phyloP scores from a whole-genome alignment of 2,888 invertebrate species.

The Drosophila meridionalis region DNA sequence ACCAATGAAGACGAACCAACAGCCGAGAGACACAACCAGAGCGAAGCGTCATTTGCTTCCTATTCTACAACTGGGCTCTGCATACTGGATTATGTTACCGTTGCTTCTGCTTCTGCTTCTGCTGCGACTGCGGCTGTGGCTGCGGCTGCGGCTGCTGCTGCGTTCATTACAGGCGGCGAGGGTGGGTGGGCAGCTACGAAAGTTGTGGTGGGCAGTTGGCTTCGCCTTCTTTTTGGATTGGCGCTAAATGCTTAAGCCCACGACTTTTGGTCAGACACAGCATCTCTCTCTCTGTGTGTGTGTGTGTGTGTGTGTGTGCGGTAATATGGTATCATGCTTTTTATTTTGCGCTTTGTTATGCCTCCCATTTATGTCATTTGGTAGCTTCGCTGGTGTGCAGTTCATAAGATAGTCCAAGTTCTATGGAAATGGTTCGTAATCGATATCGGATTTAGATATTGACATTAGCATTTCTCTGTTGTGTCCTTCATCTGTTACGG shows the following conservation, averaged over 20 bases:
- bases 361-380: not conserved
- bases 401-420: not conserved
- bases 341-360: not conserved
- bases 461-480: not conserved
- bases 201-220: slow-evolving; percentile 32
- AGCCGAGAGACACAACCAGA: slow-evolving; percentile 44
- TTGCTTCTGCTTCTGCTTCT: slow-evolving; percentile 12
- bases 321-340: not conserved
- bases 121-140: not conserved
- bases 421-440: not conserved
- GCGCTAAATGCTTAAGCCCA: slow-evolving; percentile 44
- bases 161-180: slow-evolving; percentile 12
- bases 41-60: slow-evolving; percentile 37
- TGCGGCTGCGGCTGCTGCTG: slow-evolving; percentile 5
- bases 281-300: not conserved
- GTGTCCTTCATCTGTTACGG: not conserved
- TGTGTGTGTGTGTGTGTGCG: not conserved
- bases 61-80: slow-evolving; percentile 16
- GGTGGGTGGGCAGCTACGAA: slow-evolving; percentile 9
- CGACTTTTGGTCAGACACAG: slow-evolving; percentile 28
- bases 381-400: not conserved
- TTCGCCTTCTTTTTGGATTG: slow-evolving; percentile 38
- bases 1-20: slow-evolving; percentile 71
- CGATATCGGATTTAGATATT: not conserved
- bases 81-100: slow-evolving; percentile 5